Evolutionary conservation across 37 sponge, comb jelly and placozoan genomes (phyloP), one percentile per base, ranked within the genome.

Genomic region (Axinella damicornis): DNA sequence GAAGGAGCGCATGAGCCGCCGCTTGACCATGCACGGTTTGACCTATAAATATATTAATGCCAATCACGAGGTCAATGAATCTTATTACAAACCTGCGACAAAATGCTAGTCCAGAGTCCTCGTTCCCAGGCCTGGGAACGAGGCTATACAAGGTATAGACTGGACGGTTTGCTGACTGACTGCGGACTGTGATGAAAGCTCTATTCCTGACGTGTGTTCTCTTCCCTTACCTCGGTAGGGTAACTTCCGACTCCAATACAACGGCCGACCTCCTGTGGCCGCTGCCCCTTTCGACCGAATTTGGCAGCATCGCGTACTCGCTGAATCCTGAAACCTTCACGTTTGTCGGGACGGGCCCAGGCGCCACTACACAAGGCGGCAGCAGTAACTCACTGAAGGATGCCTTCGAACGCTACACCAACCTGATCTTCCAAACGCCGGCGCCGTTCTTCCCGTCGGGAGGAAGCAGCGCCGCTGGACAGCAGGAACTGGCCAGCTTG

Each of bases 351-450:
- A 33, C n/a, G 31, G 93, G 89, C 1, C 53, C 73, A 0, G 88
- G 81, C n/a, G n/a, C n/a, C n/a, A n/a, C n/a, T n/a, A n/a, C n/a
- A n/a, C n/a, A n/a, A n/a, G n/a, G n/a, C 14, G 87, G 66, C 2
- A 52, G 28, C 59, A 90, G 88, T 37, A 41, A 66, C 28, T 32
- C 83, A 16, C 70, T 94, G 28, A 86, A 86, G 25, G 40, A 28
- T 17, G 94, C 92, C 34, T 83, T 94, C 36, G 76, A 63, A 5
- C 81, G 94, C 56, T 94, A 94, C 85, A 65, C 31, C 36, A 53
- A 69, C 31, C 76, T 84, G 56, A 68, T 86, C 11, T 93, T 93
- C 74, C 31, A 87, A 38, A 57, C 62, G 0, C 81, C 91, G 16
- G 21, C 52, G 30, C 87, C 87, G 28, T 74, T 80, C 24, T 74